A percentile compares a stretch with the other conserved stretches of the same genome.
Evolutionary conservation across 1,140 invertebrate species (phyloP).

Genomic region (Trichoplusia ni): DNA sequence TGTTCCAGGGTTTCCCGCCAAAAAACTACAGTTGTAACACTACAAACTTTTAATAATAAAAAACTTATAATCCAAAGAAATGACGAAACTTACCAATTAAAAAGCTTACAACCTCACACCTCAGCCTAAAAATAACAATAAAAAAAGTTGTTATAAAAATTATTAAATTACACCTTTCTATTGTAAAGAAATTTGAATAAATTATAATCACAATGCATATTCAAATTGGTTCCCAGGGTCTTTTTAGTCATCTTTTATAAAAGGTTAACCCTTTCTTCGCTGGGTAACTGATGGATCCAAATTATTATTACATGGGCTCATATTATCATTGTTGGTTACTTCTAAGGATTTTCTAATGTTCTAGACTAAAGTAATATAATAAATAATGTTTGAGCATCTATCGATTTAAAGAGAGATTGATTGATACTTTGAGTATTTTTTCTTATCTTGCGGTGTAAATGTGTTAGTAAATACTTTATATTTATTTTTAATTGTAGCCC

Average conservation of each 20-base stretch:
- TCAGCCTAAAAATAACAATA: conserved; percentile 8
- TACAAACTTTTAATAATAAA: too few species aligned
- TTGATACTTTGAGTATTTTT: too few species aligned
- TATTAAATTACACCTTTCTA: conserved; percentile 63
- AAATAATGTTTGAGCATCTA: too few species aligned
- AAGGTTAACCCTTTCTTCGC: conserved; percentile 23
- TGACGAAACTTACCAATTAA: background rate
- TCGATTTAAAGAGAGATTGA: too few species aligned
- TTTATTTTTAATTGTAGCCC: too few species aligned
- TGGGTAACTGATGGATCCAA: conserved; percentile 1
- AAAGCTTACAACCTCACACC: conserved; percentile 5
- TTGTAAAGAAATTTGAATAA: conserved; percentile 62
- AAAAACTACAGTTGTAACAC: background rate
- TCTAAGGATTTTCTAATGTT: background rate
- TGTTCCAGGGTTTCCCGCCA: background rate
- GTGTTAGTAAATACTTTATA: too few species aligned
- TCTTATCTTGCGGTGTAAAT: too few species aligned
- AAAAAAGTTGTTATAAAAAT: conserved; percentile 35
- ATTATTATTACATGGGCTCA: conserved; percentile 8
- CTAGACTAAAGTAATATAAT: too few species aligned
- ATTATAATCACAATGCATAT: conserved; percentile 64
- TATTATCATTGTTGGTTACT: background rate
- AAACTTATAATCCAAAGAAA: background rate
- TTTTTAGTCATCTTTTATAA: conserved; percentile 24
- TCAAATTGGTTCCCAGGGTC: conserved; percentile 61